Evolutionary conservation across 92 coral and sea anemone genomes (phyloP), one percentile per base, ranked within the genome.

Genomic region (Porites cylindrica): DNA sequence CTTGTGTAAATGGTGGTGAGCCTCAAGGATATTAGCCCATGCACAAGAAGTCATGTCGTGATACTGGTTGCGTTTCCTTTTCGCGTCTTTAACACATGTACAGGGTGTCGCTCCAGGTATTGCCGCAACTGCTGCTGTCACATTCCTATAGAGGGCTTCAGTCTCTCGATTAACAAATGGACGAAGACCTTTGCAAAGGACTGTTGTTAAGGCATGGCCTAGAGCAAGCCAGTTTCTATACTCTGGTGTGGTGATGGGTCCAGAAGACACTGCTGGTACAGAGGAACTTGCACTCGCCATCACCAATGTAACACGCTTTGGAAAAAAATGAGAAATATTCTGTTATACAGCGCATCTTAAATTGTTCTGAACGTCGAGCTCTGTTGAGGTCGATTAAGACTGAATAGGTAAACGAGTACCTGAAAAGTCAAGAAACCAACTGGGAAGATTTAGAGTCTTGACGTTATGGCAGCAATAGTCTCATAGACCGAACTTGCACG

Each of bases 191-290:
- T 32, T 20, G 74, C 93, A 85, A 24, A 90, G 61, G 12, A 85
- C n/a, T 5, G 20, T 69, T 21, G 78, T 13, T 18, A 95, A 83
- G n/a, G 93, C 93, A 66, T 89, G 86, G 2, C 98, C 98, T 51
- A 95, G 92, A 29, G 96, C 87, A 19, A 95, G 91, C 98, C 98
- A 95, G 79, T 95, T 94, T 70, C 84, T 90, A 89, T 91, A 93
- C 53, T 80, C 87, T n/a, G 84, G 62, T 11, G 19, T 66, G 10
- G 74, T n/a, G 1, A 47, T 1, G 3, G 65, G 23, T 14, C 51
- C 12, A 0, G 47, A 0, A 7, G 66, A 62, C 1, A 16, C 18
- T 4, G 20, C n/a, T 62, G 66, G 24, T 62, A 20, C 19, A 18
- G 66, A 62, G 20, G 10, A 62, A 62, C 66, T 62, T 62, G 66